Conservation (phyloP, 2,888 invertebrate species). For the Choristoneura rosaceana region DNA sequence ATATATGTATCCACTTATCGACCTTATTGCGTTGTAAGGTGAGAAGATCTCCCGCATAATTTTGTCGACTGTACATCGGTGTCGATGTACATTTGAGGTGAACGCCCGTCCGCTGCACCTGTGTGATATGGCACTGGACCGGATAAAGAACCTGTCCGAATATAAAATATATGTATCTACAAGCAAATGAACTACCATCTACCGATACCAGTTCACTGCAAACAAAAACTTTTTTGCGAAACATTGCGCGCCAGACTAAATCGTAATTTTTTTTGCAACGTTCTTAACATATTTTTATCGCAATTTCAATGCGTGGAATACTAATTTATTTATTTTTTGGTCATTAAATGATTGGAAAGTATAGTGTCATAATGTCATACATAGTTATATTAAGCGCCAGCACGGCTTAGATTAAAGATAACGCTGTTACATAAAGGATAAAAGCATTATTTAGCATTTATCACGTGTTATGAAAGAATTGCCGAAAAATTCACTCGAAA, state of each 20-base stretch:
- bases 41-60: no score
- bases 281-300: constrained; percentile 7
- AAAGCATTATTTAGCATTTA: constrained; percentile 19
- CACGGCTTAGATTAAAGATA: constrained; percentile 13
- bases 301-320: constrained; percentile 15
- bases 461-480: background rate
- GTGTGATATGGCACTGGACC: constrained; percentile 54
- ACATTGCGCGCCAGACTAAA: constrained; percentile 13
- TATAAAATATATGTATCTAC: constrained; percentile 37
- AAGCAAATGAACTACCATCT: constrained; percentile 70
- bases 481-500: background rate
- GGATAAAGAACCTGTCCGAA: constrained; percentile 62
- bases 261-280: constrained; percentile 19
- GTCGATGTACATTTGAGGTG: constrained; percentile 57
- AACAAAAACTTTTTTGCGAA: constrained; percentile 26
- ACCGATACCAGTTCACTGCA: constrained; percentile 57
- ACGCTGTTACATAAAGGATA: constrained; percentile 22
- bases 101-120: constrained; percentile 76
- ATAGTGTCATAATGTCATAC: constrained; percentile 2
- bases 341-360: constrained; percentile 23
- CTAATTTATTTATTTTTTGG: constrained; percentile 14
- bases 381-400: constrained; percentile 14
- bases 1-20: no score
- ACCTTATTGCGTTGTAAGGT: no score
- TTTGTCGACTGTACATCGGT: background rate